Evolutionary conservation across 2,888 invertebrate species (phyloP), one percentile per base, ranked within the genome.

Genomic region (Drosophila yooni): DNA sequence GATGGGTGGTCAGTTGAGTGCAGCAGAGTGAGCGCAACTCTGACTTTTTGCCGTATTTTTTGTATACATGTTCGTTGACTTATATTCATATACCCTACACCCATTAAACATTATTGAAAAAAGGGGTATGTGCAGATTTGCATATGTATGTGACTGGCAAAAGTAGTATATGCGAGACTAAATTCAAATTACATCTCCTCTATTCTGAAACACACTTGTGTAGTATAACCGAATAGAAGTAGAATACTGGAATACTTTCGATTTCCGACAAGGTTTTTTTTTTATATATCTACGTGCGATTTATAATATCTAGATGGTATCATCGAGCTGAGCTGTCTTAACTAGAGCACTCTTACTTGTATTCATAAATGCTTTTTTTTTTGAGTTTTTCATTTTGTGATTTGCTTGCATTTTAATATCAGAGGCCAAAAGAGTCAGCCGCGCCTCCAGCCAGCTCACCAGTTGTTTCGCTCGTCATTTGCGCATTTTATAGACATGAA

Each of bases 401-500:
- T 67, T 70, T 53, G 59, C 33, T 21, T 57, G 74, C 31, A 31
- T 31, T 68, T 82, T 84, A 66, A 85, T 77, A 75, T 65, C 71
- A 77, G 67, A 70, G 79, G 61, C 73, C 74, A 76, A 76, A 71
- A 58, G 31, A 54, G 57, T 52, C 25, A 58, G 69, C 65, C 83
- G 76, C 70, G 70, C 73, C 79, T 71, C 43, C 65, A 65, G 68
- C 60, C 54, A 59, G 38, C 21, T 53, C 52, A 58, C 58, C 69
- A 57, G 63, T 66, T 52, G 46, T 25, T 50, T 33, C 43, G 34
- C 56, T 38, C 62, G 59, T 70, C 66, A 67, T 67, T 74, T 76
- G 82, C 73, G 74, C 82, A 76, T 69, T 85, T 87, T 89, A 84
- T 82, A 74, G 79, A 67, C 89, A 73, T 68, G 78, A 70, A 63